Evolutionary conservation across 2,113 vertebrate genomes (phyloP), one percentile per base, ranked within the genome.

Genomic region (Erinaceus europaeus): DNA sequence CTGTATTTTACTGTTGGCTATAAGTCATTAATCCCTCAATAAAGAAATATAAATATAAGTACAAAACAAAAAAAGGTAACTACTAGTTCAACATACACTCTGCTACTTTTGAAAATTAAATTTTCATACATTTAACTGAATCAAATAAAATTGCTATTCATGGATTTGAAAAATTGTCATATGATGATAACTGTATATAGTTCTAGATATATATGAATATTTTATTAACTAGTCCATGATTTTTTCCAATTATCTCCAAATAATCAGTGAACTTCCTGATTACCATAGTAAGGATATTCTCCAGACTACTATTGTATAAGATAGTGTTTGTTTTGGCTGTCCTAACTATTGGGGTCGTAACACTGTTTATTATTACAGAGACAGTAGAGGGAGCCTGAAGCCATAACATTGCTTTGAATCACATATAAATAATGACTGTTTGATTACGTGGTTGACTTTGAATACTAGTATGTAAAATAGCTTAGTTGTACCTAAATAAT

Each of bases 331-430:
- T 27, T 73, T 84, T 75, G 48, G 65, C 42, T 86, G 81, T 84
- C 69, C 59, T 65, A 78, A 78, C 36, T 65, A 44, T 32, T 82
- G 65, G 57, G 72, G 78, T 86, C 55, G 73, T 42, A 38, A 90
- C 40, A 68, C 88, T 91, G 38, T 86, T 88, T 80, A 86, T 91
- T 85, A 93, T 93, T 93, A 68, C 40, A 88, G 75, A 90, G 84
- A 91, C 95, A 96, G 95, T 69, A 96, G 95, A 93, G 93, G 95
- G 94, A 95, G 95, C 93, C 82, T 95, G 92, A 71, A 90, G 84
- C 75, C 87, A 93, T 86, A 94, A 84, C 61, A 92, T 89, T 72
- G 57, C 81, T 81, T 44, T 62, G 86, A 65, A n/a, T 32, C 57
- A 69, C 32, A 34, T 44, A 50, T 62, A 78, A 86, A 86, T 32